Base-by-base conservation (phyloP, 2,113 vertebrate genomes). In the Himantopus leucocephalus region DNA sequence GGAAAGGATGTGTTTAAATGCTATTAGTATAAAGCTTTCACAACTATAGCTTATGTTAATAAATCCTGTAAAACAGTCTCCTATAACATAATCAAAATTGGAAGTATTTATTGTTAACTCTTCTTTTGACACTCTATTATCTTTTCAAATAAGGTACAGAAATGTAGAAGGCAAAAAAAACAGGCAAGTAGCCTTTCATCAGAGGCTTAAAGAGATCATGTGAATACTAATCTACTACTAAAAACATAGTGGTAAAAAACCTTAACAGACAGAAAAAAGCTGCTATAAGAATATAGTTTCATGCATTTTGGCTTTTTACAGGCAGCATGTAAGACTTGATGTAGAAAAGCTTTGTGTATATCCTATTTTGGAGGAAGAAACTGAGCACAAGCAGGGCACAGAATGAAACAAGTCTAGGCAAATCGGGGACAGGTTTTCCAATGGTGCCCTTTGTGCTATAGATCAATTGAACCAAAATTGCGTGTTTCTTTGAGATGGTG, bases 101-200 rank as follows among this genome's bases (percentile, higher is more conserved):
- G 48, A 97, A 68, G 45, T 87, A 17, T 94, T 93, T 93, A 84
- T 97, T 96, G 94, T 72, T 94, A 97, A 96, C 48, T 86, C 93
- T 94, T 90, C 88, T 97, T 97, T 97, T 97, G 85, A 95, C 96
- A 53, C 77, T 98, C 35, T 98, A 95, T 95, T 96, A 80, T 98
- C 91, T 98, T 97, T 97, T 96, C 67, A 93, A 98, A 97, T 97
- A 98, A 97, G 96, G 95, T 98, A 97, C 95, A 97, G 97, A 97
- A 97, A 98, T 97, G 63, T 94, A 98, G 97, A 97, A 98, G 96
- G 95, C 92, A 97, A 85, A 98, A 97, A 97, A 85, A 98, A 97
- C 96, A 98, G 96, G 95, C 96, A 98, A 97, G 97, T 98, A 96
- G 97, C 96, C 88, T 88, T 98, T 95, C 94, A 97, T 79, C 79